Base-by-base conservation (phyloP, 2,888 invertebrate species). In the Eilema caniola region DNA sequence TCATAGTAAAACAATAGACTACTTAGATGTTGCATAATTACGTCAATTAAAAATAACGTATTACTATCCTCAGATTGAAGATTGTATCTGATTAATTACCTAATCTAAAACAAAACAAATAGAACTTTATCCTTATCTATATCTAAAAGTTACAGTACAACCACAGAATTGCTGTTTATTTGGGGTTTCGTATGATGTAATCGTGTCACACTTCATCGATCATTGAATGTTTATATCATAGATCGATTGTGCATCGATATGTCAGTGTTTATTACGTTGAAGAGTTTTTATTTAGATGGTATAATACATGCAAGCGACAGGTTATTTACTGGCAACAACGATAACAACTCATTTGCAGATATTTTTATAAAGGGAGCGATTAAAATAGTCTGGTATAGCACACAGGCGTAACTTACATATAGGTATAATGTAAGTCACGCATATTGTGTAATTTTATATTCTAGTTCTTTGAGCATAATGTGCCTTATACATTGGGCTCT, bases 31-130 rank as follows among this genome's bases (percentile, higher is more conserved):
- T 53, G 53, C n/a, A 53, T 53, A 53, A 53, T n/a, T 53, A 53
- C 20, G 53, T 53, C 53, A 53, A 53, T 53, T 53, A 53, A 53
- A 53, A 53, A 10, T 53, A n/a, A 53, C 53, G 53, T 53, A 53
- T 53, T 53, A n/a, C 20, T 53, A 53, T 53, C 53, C 1, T n/a
- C 53, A n/a, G 53, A 47, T 20, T 7, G 41, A 47, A 20, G 53
- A 53, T 53, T n/a, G 53, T 53, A 53, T 53, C n/a, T 10, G n/a
- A 53, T 53, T 53, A 53, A 53, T 53, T 53, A 53, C 53, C 53
- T 53, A 53, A 53, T 53, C 53, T 53, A n/a, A 53, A 53, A 53
- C 0, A n/a, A 53, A 53, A 53, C 20, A 53, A n/a, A 53, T 10
- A 47, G 25, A 25, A 47, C 47, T 20, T 20, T 53, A n/a, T 53